phyloP scores from a whole-genome alignment of 2,797 vertebrate species.

The Phrynocephalus forsythii region DNA sequence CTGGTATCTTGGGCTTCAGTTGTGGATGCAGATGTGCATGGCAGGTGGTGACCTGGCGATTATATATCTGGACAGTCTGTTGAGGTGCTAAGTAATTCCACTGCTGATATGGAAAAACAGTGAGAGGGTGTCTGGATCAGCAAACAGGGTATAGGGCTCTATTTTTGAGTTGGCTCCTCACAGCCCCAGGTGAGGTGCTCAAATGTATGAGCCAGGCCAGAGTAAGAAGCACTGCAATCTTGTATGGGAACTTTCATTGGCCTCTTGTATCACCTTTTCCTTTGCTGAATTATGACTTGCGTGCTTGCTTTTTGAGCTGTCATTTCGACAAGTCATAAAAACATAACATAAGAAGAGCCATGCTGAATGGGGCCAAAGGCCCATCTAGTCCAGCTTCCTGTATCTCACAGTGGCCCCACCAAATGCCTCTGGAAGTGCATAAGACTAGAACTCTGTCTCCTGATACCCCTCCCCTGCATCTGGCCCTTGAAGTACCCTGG shows the following conservation, averaged over 20 bases:
- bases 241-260: background rate
- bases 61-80: background rate
- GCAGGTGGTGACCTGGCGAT: background rate
- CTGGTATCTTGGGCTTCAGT: background rate
- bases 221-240: too few relatives aligned
- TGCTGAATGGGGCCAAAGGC: too few relatives aligned
- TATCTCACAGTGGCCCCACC: too few relatives aligned
- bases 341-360: too few relatives aligned
- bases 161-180: background rate
- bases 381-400: too few relatives aligned
- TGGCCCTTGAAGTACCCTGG: too few relatives aligned
- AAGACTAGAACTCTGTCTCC: too few relatives aligned
- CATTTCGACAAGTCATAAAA: slow-evolving; percentile 20
- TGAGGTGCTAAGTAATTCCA: background rate
- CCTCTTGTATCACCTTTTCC: background rate
- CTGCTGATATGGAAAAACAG: background rate
- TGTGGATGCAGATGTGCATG: background rate
- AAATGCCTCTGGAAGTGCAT: too few relatives aligned
- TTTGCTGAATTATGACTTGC: slow-evolving; percentile 29
- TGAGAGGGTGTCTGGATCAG: background rate
- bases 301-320: slow-evolving; percentile 54
- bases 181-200: background rate
- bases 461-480: too few relatives aligned
- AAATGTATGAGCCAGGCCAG: background rate
- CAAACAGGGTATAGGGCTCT: too few relatives aligned